Base-by-base conservation (phyloP, 2,888 invertebrate species). In the Tridacna gigas region DNA sequence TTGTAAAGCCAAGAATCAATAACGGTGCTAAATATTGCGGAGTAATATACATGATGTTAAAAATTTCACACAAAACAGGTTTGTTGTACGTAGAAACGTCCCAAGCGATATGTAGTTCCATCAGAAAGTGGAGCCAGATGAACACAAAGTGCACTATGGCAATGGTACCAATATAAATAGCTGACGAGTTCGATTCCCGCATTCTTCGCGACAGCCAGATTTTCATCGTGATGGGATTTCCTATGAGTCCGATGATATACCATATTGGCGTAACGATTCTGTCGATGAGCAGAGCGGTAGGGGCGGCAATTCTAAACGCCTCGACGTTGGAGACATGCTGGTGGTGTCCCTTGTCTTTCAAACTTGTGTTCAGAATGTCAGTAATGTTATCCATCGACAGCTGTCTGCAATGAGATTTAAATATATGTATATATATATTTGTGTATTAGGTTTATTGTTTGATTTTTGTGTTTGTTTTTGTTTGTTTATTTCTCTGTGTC, bases 1-100 rank as follows among this genome's bases (percentile, higher is more conserved):
- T 92, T 0, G 95, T 94, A 76, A 94, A 94, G 11, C 93, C 93
- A 7, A 95, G 85, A n/a, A 94, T 94, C 3, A 94, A 87, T 22
- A 94, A 77, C 0, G 95, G 95, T 0, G 94, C 93, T 28, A 93
- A 84, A 85, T 94, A 94, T 81, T 94, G 94, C 0, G 92, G 92
- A 7, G 91, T 90, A 65, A 91, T 88, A 79, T 91, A 92, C 26
- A 93, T 67, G 45, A 93, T 84, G 86, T 92, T 92, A 80, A 93
- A 94, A 12, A 90, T 83, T 84, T 94, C 93, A 85, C 95, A 94
- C 37, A 91, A 80, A 0, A 86, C 88, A 45, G 90, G 87, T 12
- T 88, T 89, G 78, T 91, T 91, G 80, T 91, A 90, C 0, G 92
- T 91, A 9, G 84, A 86, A 9, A 93, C 85, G 47, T 90, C 92